phyloP scores from a whole-genome alignment of 1,140 invertebrate species.

The Pentalonia nigronervosa region DNA sequence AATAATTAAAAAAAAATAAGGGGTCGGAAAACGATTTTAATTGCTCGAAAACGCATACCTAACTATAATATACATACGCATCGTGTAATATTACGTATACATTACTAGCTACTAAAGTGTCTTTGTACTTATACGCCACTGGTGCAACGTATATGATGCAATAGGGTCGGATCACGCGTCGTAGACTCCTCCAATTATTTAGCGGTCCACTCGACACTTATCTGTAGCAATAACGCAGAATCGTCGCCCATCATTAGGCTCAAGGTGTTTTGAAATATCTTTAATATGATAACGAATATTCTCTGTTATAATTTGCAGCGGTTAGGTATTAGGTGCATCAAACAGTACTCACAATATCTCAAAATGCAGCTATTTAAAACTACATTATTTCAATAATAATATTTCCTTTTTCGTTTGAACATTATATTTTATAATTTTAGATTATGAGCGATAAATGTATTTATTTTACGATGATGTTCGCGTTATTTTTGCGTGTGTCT shows the following conservation, averaged over 20 bases:
- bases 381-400: background rate
- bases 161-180: background rate
- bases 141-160: background rate
- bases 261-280: background rate
- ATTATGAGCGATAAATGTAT: too few relatives aligned
- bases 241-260: background rate
- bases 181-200: background rate
- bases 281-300: background rate
- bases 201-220: background rate
- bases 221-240: background rate
- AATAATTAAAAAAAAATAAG: background rate
- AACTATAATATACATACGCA: background rate
- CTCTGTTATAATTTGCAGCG: background rate
- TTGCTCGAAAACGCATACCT: slow-evolving; percentile 11
- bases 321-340: background rate
- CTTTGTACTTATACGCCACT: background rate
- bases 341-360: background rate
- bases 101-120: background rate
- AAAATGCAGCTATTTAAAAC: background rate
- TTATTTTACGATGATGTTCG: too few relatives aligned
- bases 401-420: background rate
- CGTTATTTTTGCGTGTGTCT: too few relatives aligned
- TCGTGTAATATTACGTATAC: too few relatives aligned
- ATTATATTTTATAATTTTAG: too few relatives aligned
- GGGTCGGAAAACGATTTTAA: slow-evolving; percentile 29